Evolutionary conservation across 2,888 invertebrate species (phyloP), one percentile per base, ranked within the genome.

Genomic region (Fragum fragum): DNA sequence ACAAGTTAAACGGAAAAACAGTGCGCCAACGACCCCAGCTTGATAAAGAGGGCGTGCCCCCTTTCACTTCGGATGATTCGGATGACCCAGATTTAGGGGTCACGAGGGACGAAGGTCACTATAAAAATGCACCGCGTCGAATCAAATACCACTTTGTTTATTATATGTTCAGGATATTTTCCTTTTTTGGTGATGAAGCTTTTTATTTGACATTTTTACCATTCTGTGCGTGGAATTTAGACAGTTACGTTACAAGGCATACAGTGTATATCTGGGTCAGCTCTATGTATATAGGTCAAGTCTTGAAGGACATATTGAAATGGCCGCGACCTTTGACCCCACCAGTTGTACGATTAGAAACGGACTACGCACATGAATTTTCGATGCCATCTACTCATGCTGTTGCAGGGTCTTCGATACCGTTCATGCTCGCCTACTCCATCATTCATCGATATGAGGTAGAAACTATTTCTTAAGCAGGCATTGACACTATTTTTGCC

Each of bases 261-360:
- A 87, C 89, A 6, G 81, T 87, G 23, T 66, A 88, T 29, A 80
- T 91, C n/a, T 92, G 91, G 91, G 81, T 86, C 61, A 68, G 90
- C 5, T 87, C 88, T 9, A 92, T 92, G 92, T 92, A 90, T 72
- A 71, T 88, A 16, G 92, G 91, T 18, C 91, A 91, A 73, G 90
- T 90, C 0, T 81, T 83, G 11, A 92, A 92, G 74, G 92, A 92
- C 73, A 89, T 88, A 47, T 79, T 91, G 7, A 82, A 87, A 70
- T 90, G 89, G 91, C 89, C 90, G 16, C 89, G 92, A 16, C 92
- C 92, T 7, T 68, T 88, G 0, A 87, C 88, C n/a, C 91, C 90
- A 0, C 91, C 90, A 0, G 91, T 91, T 1, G 79, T 91, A 2
- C 79, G 89, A 23, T 81, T 92, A 47, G 92, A 92, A 63, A 89